Base-by-base conservation (phyloP, 2,113 vertebrate genomes). In the Percina caprodes region DNA sequence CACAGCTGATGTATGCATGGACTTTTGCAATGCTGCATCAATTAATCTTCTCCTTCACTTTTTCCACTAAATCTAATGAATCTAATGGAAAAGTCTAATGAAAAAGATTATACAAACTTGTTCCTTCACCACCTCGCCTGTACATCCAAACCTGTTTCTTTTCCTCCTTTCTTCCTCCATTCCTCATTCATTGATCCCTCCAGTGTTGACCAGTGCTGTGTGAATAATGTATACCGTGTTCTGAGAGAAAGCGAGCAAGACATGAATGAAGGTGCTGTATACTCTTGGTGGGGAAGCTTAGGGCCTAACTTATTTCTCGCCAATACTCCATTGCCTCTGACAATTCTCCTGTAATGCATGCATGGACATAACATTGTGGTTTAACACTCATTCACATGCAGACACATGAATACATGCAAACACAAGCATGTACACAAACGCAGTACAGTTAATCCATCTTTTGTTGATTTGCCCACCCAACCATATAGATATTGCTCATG, bases 171-270 rank as follows among this genome's bases (percentile, higher is more conserved):
- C 33, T 78, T 56, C 74, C 70, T 65, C 66, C 26, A 68, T 77
- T 85, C 74, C 65, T 82, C 77, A n/a, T 74, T 84, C 79, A 84
- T 83, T 62, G 89, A 92, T 91, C 82, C 62, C 62, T 55, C 68
- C 70, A 46, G 79, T 84, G 85, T 88, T 84, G 85, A 87, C 67
- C 86, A 79, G 74, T 48, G 74, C 75, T 0, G 19, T 88, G 84
- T 90, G 86, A 91, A 91, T 89, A 91, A 92, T 89, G 85, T 74
- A 86, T 88, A 74, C 18, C 5, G 18, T 74, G 70, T 84, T 79
- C 54, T 58, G 16, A 70, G 74, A 72, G 61, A 77, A 65, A 65
- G 73, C 23, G 4, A 72, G 69, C 26, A 30, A 77, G 77, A 84
- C 77, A 55, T 67, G 49, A 84, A 79, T 71, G 42, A 76, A 85